phyloP scores from a whole-genome alignment of 1,140 invertebrate genomes.

The Drosophila sturtevanti region DNA sequence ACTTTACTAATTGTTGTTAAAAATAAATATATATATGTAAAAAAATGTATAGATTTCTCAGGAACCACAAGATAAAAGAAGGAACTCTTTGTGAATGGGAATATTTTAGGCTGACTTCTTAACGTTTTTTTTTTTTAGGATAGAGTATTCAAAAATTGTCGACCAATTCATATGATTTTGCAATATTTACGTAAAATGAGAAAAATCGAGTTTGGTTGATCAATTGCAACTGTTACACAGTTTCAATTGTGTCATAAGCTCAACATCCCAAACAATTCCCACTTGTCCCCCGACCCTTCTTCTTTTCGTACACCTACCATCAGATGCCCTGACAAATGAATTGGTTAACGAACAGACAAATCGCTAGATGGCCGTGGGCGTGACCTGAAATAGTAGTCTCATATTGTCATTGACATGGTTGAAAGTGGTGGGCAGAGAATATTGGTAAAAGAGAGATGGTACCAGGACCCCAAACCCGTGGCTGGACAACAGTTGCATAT shows the following conservation, averaged over 20 bases:
- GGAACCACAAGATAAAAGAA: no score
- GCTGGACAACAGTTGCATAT: constrained; percentile 32
- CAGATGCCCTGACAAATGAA: constrained; percentile 53
- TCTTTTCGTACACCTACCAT: background rate
- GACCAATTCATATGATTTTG: background rate
- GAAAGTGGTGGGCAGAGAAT: background rate
- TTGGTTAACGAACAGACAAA: constrained; percentile 58
- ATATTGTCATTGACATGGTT: constrained; percentile 28
- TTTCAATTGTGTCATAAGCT: constrained; percentile 1
- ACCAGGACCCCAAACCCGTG: background rate
- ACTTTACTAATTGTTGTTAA: no score
- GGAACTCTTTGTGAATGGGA: no score
- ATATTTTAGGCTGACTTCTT: no score
- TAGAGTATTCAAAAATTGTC: background rate
- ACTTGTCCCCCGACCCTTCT: background rate
- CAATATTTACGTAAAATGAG: background rate
- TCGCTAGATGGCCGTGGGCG: constrained; percentile 26
- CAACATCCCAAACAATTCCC: constrained; percentile 8
- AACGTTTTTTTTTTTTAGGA: no score
- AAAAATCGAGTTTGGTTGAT: background rate
- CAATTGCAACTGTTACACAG: constrained; percentile 6
- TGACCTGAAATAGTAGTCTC: constrained; percentile 27
- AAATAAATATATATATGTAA: no score
- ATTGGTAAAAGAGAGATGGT: background rate
- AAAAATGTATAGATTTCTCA: no score